Conservation (phyloP, 2,797 vertebrate genomes). For the Silurus lanzhouensis region DNA sequence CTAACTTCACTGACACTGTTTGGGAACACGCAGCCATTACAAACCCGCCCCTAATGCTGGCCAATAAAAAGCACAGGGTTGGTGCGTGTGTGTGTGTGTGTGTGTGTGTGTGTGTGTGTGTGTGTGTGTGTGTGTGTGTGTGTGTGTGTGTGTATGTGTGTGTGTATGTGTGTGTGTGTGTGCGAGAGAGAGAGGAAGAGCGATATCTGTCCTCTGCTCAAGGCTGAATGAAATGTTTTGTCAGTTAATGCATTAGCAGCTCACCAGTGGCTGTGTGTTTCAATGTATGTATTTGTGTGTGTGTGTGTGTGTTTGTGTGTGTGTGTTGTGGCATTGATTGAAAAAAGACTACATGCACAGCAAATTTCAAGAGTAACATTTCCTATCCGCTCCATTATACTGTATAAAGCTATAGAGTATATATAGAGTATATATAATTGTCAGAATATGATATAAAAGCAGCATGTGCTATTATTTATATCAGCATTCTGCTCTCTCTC, state of each 20-base stretch:
- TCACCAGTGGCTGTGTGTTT: background rate
- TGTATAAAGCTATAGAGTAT: background rate
- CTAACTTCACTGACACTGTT: constrained; percentile 3
- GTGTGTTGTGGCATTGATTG: background rate
- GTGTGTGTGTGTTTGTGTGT: background rate
- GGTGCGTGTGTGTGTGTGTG: constrained; percentile 22
- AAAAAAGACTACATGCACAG: constrained; percentile 5
- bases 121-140: constrained; percentile 30
- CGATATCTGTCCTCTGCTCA: constrained; percentile 32
- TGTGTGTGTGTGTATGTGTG: constrained; percentile 13
- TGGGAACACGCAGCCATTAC: constrained; percentile 30
- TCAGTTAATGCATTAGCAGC: background rate
- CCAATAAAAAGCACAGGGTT: constrained; percentile 32
- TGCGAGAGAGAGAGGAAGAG: constrained; percentile 29
- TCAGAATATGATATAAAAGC: too few relatives aligned
- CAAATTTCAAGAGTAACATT: background rate
- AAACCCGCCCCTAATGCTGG: constrained; percentile 30
- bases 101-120: constrained; percentile 28
- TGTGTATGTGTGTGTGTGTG: constrained; percentile 21
- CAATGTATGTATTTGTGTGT: background rate
- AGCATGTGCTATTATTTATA: too few relatives aligned
- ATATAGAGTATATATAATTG: too few relatives aligned
- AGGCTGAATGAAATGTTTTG: constrained; percentile 32
- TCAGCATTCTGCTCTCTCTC: too few relatives aligned
- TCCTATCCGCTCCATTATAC: background rate